Base-by-base conservation (phyloP, 2,888 invertebrate genomes). In the Noctua janthe region DNA sequence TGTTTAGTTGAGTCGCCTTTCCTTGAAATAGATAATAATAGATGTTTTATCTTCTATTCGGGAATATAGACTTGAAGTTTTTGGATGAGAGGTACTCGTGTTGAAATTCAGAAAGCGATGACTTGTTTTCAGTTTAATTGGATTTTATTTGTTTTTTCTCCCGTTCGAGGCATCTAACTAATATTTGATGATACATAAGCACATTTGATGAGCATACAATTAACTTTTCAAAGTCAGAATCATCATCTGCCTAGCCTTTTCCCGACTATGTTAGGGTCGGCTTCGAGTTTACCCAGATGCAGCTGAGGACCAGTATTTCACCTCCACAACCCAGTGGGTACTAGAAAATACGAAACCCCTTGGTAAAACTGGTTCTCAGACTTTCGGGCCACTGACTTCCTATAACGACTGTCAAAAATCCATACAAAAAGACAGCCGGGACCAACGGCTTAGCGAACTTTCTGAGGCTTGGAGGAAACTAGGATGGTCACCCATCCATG, bases 1-100 rank as follows among this genome's bases (percentile, higher is more conserved):
- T 84, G 67, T 81, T 76, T 51, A 73, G 80, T 72, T 72, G n/a
- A 71, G 39, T 71, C 81, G 71, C 39, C n/a, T 72, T 64, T 73
- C 51, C 39, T 54, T 35, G 39, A 66, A 73, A 43, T 71, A 62
- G 59, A 43, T 71, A 66, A 56, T 82, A 71, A 56, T 82, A 64
- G 54, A 67, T 62, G 75, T 76, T 82, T 78, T 72, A 70, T 84
- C 71, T 86, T 74, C 20, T 47, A 62, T 70, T 59, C 15, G 13
- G 35, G 47, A 69, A 78, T 77, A 62, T 13, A 13, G 35, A 56
- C 10, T 62, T 56, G 13, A 49, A 67, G 69, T 64, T 64, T 51
- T n/a, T 20, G 35, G 29, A 56, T n/a, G 4, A 62, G 29, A 39
- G 15, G 47, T 69, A 49, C 15, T 71, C 11, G 43, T 67, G n/a